Percentiles rank a stretch among this genome's conserved stretches.
phyloP scores from a whole-genome alignment of 1,140 invertebrate species.

The Charaxes varanes region DNA sequence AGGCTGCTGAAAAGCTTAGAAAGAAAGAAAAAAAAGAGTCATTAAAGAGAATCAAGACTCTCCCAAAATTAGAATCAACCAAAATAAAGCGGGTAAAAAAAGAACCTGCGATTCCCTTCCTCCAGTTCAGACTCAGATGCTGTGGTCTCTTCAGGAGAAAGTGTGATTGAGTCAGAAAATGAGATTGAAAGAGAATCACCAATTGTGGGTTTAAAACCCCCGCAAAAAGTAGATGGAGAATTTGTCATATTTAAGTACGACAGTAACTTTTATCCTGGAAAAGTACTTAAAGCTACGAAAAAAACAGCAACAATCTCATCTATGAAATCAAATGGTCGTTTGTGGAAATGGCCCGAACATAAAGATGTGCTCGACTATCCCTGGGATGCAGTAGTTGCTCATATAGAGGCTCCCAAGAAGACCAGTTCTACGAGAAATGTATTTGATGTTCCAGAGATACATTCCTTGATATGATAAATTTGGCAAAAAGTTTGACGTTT shows the following conservation, averaged over 20 bases:
- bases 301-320: constrained; percentile 22
- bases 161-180: constrained; percentile 22
- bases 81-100: constrained; percentile 21
- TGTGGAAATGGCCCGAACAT: constrained; percentile 22
- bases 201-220: constrained; percentile 20
- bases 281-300: constrained; percentile 20
- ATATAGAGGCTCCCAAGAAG: constrained; percentile 21
- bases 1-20: too few relatives aligned
- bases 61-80: constrained; percentile 20
- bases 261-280: constrained; percentile 20
- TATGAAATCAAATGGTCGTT: constrained; percentile 21
- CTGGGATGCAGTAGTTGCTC: constrained; percentile 19
- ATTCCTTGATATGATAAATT: constrained; percentile 17
- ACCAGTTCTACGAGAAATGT: constrained; percentile 21
- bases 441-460: constrained; percentile 19
- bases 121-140: constrained; percentile 21
- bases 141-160: constrained; percentile 25
- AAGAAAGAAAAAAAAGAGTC: too few relatives aligned
- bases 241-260: constrained; percentile 24
- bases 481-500: constrained; percentile 2
- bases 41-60: too few relatives aligned
- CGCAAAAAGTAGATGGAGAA: constrained; percentile 19
- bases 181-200: constrained; percentile 16
- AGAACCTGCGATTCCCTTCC: constrained; percentile 24
- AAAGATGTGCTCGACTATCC: constrained; percentile 21